Conservation (phyloP, 1,140 invertebrate genomes). For the Diplogasteroides magnus region DNA sequence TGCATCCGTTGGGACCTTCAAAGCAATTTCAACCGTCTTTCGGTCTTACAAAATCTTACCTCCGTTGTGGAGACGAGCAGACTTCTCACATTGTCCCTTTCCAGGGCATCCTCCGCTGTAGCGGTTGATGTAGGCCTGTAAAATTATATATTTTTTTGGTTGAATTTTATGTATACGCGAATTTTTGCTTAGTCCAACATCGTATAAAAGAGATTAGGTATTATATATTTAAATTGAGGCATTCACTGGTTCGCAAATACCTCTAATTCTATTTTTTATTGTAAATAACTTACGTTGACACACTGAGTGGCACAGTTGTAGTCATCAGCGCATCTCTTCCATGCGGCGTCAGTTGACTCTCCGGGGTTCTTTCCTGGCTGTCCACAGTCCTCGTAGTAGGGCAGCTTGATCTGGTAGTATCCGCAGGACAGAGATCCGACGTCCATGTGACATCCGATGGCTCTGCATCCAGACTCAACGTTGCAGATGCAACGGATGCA, state of each 20-base stretch:
- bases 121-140: background rate
- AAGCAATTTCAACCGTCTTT: no score
- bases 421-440: constrained; percentile 53
- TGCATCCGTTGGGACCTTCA: no score
- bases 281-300: constrained; percentile 38
- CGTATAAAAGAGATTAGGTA: no score
- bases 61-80: background rate
- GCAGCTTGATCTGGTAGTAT: constrained; percentile 50
- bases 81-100: background rate
- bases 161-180: background rate
- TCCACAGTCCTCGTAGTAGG: constrained; percentile 53
- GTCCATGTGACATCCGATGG: constrained; percentile 52
- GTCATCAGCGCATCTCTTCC: constrained; percentile 48
- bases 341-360: constrained; percentile 38
- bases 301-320: constrained; percentile 49
- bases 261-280: no score
- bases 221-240: no score
- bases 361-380: constrained; percentile 27
- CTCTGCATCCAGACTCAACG: constrained; percentile 45
- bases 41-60: no score
- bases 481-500: constrained; percentile 36
- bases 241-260: no score
- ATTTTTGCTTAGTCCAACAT: no score
- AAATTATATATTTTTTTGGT: background rate
- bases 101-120: background rate